Percentiles rank a stretch among this genome's conserved stretches.
Conservation (phyloP, 2,113 vertebrate genomes). For the Aegotheles bennettii region DNA sequence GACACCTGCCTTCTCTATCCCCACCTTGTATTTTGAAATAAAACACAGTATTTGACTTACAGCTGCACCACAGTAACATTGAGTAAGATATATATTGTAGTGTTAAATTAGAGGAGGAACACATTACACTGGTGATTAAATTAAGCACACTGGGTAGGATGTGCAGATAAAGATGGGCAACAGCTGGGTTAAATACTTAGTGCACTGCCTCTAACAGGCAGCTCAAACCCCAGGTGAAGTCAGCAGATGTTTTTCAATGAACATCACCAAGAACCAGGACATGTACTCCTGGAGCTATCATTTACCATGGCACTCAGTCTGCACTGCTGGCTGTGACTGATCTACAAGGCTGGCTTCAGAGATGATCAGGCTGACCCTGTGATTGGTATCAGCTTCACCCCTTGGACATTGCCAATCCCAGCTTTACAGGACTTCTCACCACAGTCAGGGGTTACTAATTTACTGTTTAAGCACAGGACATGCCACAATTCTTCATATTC, state of each 20-base stretch:
- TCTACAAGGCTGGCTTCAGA: background rate
- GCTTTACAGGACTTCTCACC: background rate
- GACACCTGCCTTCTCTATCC: background rate
- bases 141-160: background rate
- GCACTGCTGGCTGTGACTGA: background rate
- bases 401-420: background rate
- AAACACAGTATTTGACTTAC: background rate
- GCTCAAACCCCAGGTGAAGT: background rate
- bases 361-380: background rate
- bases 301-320: too few relatives aligned
- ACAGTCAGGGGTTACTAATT: background rate
- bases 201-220: background rate
- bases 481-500: background rate
- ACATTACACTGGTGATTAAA: background rate
- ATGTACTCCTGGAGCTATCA: background rate
- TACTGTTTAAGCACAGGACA: background rate
- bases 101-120: background rate
- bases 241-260: background rate
- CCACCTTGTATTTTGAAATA: background rate
- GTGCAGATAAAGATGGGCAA: background rate
- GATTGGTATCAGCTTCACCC: background rate
- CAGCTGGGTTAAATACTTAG: background rate
- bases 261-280: background rate
- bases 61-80: background rate
- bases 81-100: background rate